Evolutionary conservation across 2,797 vertebrate genomes (phyloP).

Genomic region (Brachymystax lenok): DNA sequence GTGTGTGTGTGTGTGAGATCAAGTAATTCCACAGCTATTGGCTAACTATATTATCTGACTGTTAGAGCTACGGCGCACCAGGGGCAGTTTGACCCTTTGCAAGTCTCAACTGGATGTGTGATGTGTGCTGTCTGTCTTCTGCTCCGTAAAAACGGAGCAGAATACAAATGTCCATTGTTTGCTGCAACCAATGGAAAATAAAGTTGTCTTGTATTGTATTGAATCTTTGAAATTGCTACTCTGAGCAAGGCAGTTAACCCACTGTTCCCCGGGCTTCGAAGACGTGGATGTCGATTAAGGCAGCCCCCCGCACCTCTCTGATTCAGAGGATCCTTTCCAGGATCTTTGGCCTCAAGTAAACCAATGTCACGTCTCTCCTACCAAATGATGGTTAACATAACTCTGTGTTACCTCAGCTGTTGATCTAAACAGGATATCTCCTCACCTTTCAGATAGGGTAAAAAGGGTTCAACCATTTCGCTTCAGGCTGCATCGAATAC

Average conservation of each 20-base stretch:
- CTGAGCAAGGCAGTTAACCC: too few species aligned
- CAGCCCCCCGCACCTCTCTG: too few species aligned
- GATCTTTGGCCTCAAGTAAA: background rate
- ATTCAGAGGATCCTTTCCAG: background rate
- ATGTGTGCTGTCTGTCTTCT: too few species aligned
- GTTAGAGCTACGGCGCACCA: background rate
- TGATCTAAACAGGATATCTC: background rate
- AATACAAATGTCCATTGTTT: too few species aligned
- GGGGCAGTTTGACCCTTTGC: too few species aligned
- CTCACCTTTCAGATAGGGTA: background rate
- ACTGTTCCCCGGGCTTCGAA: too few species aligned
- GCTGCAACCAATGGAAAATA: too few species aligned
- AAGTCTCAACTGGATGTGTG: too few species aligned
- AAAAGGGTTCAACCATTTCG: background rate
- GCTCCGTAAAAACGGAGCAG: too few species aligned
- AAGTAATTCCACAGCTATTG: background rate
- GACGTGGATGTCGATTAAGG: too few species aligned
- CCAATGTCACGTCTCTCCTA: background rate
- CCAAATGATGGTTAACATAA: constrained; percentile 1
- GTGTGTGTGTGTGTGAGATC: background rate
- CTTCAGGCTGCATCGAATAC: background rate
- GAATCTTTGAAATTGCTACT: background rate
- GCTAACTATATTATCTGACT: background rate
- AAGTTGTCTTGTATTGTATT: background rate
- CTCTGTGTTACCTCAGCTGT: background rate